Evolutionary conservation across 2,113 vertebrate species (phyloP), one percentile per base, ranked within the genome.

Genomic region (Spheniscus mendiculus): DNA sequence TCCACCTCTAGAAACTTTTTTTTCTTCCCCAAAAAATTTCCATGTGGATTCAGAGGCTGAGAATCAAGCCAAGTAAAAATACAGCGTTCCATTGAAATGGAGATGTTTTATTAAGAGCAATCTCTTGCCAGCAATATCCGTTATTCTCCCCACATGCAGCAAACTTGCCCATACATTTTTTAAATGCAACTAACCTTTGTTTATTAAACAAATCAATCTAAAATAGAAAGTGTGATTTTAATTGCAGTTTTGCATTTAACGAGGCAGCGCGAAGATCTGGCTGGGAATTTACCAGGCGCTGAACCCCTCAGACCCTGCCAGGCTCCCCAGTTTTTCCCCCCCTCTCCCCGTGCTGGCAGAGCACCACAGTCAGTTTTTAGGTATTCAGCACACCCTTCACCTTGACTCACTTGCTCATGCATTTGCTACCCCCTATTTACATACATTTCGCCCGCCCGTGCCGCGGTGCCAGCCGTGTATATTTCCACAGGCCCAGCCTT

Each of bases 201-300:
- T 97, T 97, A 97, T 97, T 95, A 97, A 96, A 93, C 91, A 96
- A 96, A 97, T 96, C 89, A 94, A 97, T 97, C 95, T 96, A 38
- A 82, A 88, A 45, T 8, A 29, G 66, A 22, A 85, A 78, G 78
- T 27, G 23, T 55, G 71, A 27, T 85, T 90, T 95, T 96, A 97
- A 96, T 94, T 96, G 95, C 66, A 55, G 62, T 34, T 94, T 58
- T 86, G 63, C 11, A 5, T 45, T 67, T 36, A 88, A 78, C 5
- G 5, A 73, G 82, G 71, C 66, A 59, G 17, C 0, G 1, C 1
- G 1, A 47, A 42, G 71, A n/a, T 67, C 50, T 61, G 38, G 22
- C 88, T 66, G 66, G 49, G 80, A 87, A 70, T 84, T 73, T 47
- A 49, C 70, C 36, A 8, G 0, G 15, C 5, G 0, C 53, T 55